Evolutionary conservation across 2,113 vertebrate species (phyloP).

Genomic region (Alligator mississippiensis): DNA sequence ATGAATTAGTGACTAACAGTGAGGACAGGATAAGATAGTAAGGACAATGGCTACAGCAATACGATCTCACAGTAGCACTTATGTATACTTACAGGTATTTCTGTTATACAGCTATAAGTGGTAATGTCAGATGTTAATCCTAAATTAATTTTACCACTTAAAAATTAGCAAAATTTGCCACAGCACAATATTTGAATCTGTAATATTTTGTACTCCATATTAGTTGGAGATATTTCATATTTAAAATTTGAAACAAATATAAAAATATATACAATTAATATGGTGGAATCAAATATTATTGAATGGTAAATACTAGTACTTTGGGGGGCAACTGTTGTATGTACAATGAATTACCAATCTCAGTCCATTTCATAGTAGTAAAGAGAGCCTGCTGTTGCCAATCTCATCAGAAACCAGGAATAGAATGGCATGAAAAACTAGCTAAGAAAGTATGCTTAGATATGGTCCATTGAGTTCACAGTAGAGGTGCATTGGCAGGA

Average conservation of each 20-base stretch:
- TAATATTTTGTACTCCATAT: background rate
- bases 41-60: background rate
- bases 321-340: background rate
- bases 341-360: background rate
- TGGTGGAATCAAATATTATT: background rate
- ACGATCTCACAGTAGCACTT: background rate
- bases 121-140: background rate
- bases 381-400: background rate
- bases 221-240: background rate
- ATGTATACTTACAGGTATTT: background rate
- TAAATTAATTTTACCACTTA: background rate
- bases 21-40: background rate
- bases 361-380: background rate
- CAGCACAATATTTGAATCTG: background rate
- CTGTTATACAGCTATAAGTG: background rate
- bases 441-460: background rate
- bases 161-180: background rate
- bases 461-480: background rate
- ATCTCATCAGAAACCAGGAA: background rate
- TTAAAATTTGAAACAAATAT: background rate
- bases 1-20: background rate
- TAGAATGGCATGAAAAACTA: background rate
- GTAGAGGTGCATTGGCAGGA: background rate
- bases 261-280: background rate
- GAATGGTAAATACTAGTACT: background rate